Percentiles rank a stretch among this genome's conserved stretches.
These are phyloP conservation scores for Somateria mollissima DNA, from an alignment of 2,797 vertebrate genomes.

Conservation along the genomic window DNA sequence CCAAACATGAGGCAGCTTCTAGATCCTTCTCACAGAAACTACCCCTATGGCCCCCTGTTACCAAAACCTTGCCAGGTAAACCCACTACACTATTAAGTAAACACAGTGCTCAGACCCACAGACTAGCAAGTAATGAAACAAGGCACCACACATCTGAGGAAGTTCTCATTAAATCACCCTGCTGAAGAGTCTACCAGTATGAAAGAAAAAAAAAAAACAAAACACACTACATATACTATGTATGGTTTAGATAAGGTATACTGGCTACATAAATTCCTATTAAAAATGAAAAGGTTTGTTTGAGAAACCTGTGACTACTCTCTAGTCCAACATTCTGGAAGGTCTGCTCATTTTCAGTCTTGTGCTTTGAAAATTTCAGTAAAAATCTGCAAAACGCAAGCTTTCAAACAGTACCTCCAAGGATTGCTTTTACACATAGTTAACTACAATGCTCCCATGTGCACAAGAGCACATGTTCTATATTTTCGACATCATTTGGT, in stretches of 20 bases:
- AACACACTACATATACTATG: not conserved
- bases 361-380: not conserved
- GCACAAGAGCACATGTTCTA: fast-evolving
- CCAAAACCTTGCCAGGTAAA: too few relatives aligned
- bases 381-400: not conserved
- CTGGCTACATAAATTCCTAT: not conserved
- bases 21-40: too few relatives aligned
- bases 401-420: not conserved
- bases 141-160: not conserved
- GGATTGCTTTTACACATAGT: not conserved
- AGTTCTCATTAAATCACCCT: not conserved
- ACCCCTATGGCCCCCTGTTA: too few relatives aligned
- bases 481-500: not conserved
- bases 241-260: not conserved
- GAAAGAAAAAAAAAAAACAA: not conserved
- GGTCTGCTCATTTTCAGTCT: not conserved
- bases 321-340: not conserved
- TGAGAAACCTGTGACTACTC: not conserved
- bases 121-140: not conserved
- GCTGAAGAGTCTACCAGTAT: not conserved
- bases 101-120: not conserved
- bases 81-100: too few relatives aligned
- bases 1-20: too few relatives aligned
- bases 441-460: not conserved
- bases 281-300: not conserved